Evolutionary conservation across 2,113 vertebrate genomes (phyloP).

Genomic region (Seriola aureovittata): DNA sequence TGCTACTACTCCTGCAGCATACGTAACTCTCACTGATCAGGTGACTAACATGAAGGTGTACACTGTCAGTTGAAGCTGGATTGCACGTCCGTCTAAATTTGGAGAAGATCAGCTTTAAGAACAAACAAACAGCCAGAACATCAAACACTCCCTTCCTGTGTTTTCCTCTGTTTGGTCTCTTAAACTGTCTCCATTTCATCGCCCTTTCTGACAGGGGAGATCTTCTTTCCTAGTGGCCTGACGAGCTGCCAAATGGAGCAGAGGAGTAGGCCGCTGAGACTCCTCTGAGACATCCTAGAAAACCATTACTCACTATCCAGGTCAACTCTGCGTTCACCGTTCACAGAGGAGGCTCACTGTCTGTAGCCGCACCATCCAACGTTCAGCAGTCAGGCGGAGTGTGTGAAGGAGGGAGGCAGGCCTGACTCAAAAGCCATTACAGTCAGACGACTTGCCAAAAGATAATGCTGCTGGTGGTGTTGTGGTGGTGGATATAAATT

Average conservation of each 20-base stretch:
- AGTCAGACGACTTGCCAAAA: conserved; percentile 22
- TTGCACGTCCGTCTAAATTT: conserved; percentile 9
- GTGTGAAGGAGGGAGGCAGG: conserved; percentile 8
- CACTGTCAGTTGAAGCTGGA: neutral
- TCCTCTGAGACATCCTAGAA: conserved; percentile 66
- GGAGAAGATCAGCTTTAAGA: conserved; percentile 1
- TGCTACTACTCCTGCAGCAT: neutral
- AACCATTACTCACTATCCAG: conserved; percentile 67
- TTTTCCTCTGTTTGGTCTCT: conserved; percentile 47
- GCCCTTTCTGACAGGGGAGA: conserved; percentile 34
- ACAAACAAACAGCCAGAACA: conserved; percentile 11
- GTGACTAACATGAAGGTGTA: too few species aligned
- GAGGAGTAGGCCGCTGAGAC: conserved; percentile 52
- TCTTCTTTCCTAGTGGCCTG: conserved; percentile 56
- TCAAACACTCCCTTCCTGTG: neutral
- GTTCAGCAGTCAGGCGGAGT: conserved; percentile 16
- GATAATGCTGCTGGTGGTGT: conserved; percentile 38
- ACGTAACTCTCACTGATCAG: neutral
- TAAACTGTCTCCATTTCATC: conserved; percentile 43
- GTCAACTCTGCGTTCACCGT: conserved; percentile 59
- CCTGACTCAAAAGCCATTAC: conserved; percentile 45
- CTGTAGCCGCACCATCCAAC: conserved; percentile 26
- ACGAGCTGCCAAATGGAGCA: conserved; percentile 70
- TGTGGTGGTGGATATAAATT: conserved; percentile 45
- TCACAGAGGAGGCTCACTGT: conserved; percentile 35